These are phyloP conservation scores for Heteromurus nitidus DNA, from an alignment of 2,888 invertebrate species.

Conservation along the genomic window DNA sequence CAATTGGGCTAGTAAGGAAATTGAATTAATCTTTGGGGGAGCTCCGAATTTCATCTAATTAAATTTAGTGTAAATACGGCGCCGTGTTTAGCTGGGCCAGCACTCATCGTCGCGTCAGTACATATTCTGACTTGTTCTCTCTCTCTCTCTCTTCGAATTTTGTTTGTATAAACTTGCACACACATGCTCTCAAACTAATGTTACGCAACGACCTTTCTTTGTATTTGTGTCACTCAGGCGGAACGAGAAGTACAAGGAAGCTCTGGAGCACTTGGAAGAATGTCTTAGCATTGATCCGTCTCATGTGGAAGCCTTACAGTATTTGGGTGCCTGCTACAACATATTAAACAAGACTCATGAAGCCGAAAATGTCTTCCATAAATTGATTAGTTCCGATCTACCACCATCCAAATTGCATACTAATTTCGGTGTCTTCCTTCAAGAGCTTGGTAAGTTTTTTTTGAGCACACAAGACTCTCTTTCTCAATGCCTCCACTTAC, in stretches of 20 bases:
- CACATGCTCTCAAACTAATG: no score
- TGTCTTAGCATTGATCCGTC: conserved; percentile 70
- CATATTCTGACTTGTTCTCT: no score
- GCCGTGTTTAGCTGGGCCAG: no score
- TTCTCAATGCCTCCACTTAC: no score
- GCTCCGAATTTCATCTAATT: neutral
- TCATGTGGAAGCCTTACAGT: conserved; percentile 69
- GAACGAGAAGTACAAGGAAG: conserved; percentile 69
- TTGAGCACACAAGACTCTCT: neutral
- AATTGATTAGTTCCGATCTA: conserved; percentile 70
- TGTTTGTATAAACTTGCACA: no score
- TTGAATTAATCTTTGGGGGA: neutral
- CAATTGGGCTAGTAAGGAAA: no score
- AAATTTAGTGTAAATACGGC: neutral
- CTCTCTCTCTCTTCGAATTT: no score
- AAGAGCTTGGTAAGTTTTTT: conserved; percentile 69
- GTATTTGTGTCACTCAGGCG: conserved; percentile 52
- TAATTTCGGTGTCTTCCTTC: conserved; percentile 71
- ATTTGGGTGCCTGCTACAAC: conserved; percentile 71
- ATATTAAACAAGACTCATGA: conserved; percentile 70
- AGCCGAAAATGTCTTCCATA: conserved; percentile 70
- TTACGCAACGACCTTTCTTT: no score
- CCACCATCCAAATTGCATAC: conserved; percentile 71
- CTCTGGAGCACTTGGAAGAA: conserved; percentile 70
- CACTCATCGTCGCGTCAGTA: no score